phyloP scores from a whole-genome alignment of 2,113 vertebrate species.

The Campylomormyrus tamandua region DNA sequence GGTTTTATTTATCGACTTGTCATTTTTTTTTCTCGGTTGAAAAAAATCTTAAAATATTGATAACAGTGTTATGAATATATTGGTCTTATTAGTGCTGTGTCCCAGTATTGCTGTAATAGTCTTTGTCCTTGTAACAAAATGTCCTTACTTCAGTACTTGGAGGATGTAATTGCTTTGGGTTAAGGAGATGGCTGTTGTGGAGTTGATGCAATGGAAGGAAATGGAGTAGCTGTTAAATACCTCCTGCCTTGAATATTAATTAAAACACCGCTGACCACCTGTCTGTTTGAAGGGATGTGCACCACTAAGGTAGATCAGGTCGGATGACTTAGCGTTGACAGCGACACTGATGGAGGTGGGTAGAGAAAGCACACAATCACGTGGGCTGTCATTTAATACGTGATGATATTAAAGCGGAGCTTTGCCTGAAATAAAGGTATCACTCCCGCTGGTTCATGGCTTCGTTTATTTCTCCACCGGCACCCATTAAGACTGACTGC shows the following conservation, averaged over 20 bases:
- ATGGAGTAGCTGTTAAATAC: conserved; percentile 36
- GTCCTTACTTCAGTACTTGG: neutral
- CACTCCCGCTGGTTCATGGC: neutral
- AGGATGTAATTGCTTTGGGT: conserved; percentile 10
- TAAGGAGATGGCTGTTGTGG: neutral
- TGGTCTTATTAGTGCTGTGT: neutral
- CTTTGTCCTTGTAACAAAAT: conserved; percentile 10
- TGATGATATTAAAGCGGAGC: neutral
- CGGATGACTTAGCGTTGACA: neutral
- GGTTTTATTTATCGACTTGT: neutral
- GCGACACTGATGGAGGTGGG: neutral
- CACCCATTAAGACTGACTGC: neutral
- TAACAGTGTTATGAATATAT: neutral
- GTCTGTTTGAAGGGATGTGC: conserved; percentile 27
- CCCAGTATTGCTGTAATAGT: neutral
- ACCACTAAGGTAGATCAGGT: neutral
- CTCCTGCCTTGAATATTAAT: conserved; percentile 53
- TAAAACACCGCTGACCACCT: conserved; percentile 42
- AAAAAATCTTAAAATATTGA: neutral
- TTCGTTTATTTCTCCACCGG: neutral
- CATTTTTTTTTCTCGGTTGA: neutral
- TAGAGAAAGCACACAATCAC: neutral
- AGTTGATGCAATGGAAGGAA: conserved; percentile 32
- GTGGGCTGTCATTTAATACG: neutral
- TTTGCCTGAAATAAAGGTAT: neutral